Evolutionary conservation across 2,888 invertebrate species (phyloP).

Genomic region (Nymphalis c-album): DNA sequence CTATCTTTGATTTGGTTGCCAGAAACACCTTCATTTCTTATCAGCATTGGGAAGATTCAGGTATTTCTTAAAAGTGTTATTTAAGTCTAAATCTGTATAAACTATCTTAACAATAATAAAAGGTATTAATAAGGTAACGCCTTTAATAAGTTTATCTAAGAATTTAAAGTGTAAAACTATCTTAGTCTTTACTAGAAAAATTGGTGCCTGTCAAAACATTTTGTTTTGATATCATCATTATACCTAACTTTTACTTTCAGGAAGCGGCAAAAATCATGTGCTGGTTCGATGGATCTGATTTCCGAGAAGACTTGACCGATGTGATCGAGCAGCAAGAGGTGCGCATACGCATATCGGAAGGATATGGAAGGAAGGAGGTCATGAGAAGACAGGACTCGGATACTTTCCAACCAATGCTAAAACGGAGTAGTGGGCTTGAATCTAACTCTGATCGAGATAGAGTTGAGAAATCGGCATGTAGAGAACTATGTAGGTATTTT

Average conservation of each 20-base stretch:
- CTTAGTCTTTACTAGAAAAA: too few relatives aligned
- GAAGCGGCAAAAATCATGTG: conserved; percentile 76
- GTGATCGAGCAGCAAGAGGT: conserved; percentile 77
- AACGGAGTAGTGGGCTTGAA: conserved; percentile 66
- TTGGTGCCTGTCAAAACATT: too few relatives aligned
- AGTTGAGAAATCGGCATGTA: conserved; percentile 54
- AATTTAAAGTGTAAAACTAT: too few relatives aligned
- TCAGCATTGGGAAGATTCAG: conserved; percentile 71
- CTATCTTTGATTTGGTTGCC: conserved; percentile 70
- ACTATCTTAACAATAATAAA: too few relatives aligned
- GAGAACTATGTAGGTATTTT: conserved; percentile 62
- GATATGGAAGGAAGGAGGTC: conserved; percentile 56
- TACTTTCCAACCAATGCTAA: conserved; percentile 72
- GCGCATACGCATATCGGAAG: conserved; percentile 67
- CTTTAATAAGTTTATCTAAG: too few relatives aligned
- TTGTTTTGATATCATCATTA: neutral
- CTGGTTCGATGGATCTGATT: conserved; percentile 78
- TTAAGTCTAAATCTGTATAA: neutral
- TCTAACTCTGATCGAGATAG: conserved; percentile 62
- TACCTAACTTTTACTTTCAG: conserved; percentile 43
- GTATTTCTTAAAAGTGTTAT: conserved; percentile 42
- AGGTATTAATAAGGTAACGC: too few relatives aligned
- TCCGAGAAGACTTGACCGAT: conserved; percentile 72
- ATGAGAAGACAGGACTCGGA: conserved; percentile 67
- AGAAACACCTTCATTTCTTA: conserved; percentile 72